Conservation (phyloP, 2,888 invertebrate species). For the Hydroisotoma schaefferi region DNA sequence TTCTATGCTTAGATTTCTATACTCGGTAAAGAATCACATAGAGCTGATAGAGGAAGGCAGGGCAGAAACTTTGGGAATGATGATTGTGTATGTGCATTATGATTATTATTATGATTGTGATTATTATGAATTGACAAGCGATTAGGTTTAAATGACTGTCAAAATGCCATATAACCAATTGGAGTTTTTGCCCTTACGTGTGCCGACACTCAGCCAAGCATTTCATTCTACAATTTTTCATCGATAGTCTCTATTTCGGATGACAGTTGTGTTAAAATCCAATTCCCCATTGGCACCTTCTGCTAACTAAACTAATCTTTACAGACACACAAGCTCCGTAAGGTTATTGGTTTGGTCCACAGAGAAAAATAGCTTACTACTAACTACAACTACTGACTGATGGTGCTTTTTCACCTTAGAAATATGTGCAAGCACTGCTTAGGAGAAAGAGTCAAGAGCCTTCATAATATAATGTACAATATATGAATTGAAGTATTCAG, state of each 20-base stretch:
- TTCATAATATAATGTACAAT: too few species aligned
- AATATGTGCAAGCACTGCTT: too few species aligned
- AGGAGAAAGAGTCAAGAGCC: too few species aligned
- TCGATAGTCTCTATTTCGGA: conserved; percentile 14
- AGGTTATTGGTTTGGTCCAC: too few species aligned
- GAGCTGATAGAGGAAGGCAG: not conserved
- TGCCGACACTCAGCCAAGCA: conserved; percentile 24
- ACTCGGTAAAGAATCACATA: too few species aligned
- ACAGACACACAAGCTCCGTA: not conserved
- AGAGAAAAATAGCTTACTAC: not conserved
- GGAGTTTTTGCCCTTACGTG: conserved; percentile 17
- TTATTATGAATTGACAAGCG: conserved; percentile 40
- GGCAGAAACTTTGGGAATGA: not conserved
- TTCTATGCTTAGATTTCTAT: too few species aligned
- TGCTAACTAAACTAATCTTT: too few species aligned
- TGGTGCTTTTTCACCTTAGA: not conserved
- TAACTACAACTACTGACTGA: not conserved
- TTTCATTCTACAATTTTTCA: conserved; percentile 28
- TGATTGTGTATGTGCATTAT: conserved; percentile 7
- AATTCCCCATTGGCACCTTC: conserved; percentile 8
- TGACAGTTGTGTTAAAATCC: conserved; percentile 23
- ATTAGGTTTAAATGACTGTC: conserved; percentile 43
- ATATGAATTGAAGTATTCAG: too few species aligned
- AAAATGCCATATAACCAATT: conserved; percentile 26
- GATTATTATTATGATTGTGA: conserved; percentile 14